phyloP scores from a whole-genome alignment of 2,113 vertebrate genomes.

The Seriola rivoliana region DNA sequence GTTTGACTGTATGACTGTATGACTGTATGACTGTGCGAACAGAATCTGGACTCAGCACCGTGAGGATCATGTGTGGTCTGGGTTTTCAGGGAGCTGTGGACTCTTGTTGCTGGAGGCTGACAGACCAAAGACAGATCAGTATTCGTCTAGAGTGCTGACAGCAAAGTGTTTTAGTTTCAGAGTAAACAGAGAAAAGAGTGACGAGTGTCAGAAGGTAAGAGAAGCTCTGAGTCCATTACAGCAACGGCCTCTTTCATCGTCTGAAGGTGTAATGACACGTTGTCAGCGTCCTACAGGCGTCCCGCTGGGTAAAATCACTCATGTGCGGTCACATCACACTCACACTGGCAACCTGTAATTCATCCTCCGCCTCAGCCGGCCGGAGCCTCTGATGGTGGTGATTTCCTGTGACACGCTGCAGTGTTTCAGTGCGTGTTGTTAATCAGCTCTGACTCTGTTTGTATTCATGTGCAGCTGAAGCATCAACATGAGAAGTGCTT shows the following conservation, averaged over 20 bases:
- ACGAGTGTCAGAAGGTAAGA: neutral
- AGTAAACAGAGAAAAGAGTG: neutral
- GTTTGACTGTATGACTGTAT: no score
- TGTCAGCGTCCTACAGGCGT: constrained; percentile 6
- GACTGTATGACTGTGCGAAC: no score
- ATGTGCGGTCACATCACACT: neutral
- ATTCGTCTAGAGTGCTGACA: neutral
- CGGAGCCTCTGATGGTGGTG: neutral
- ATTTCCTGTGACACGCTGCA: neutral
- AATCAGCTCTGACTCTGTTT: constrained; percentile 18
- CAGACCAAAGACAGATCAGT: neutral
- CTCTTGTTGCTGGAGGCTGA: neutral
- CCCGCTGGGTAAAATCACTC: constrained; percentile 24
- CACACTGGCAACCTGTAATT: constrained; percentile 25
- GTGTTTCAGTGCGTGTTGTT: neutral
- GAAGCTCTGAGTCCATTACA: neutral
- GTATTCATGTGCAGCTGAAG: constrained; percentile 1
- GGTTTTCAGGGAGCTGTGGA: neutral
- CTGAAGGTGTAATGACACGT: constrained; percentile 6
- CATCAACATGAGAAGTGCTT: neutral
- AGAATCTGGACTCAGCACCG: no score
- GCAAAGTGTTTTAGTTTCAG: neutral
- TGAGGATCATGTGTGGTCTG: no score
- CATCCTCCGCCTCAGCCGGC: neutral
- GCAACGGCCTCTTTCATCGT: constrained; percentile 3